A percentile compares a stretch with the other conserved stretches of the same genome.
These are phyloP conservation scores for Eucera pruinosa DNA, from an alignment of 2,888 invertebrate genomes.

Conservation along the genomic window DNA sequence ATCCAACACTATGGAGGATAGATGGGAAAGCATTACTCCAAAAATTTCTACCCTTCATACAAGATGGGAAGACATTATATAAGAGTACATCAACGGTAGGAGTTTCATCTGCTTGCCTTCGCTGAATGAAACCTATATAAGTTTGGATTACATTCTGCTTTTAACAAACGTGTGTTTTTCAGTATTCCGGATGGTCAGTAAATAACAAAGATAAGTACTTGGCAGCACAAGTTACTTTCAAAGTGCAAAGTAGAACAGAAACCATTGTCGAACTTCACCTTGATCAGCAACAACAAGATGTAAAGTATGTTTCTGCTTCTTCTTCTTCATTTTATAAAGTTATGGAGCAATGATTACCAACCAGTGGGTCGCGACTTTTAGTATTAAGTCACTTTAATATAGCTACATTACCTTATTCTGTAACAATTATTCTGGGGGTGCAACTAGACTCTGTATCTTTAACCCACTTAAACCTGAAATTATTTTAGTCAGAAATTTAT, in stretches of 20 bases:
- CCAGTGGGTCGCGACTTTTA: too few relatives aligned
- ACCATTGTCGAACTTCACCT: slow-evolving; percentile 85
- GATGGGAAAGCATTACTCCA: slow-evolving; percentile 87
- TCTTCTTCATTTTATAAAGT: background rate
- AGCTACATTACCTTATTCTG: too few relatives aligned
- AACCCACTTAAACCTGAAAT: too few relatives aligned
- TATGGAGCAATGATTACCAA: too few relatives aligned
- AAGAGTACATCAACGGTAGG: slow-evolving; percentile 86
- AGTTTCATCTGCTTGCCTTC: background rate
- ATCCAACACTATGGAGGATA: slow-evolving; percentile 87
- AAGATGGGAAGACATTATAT: slow-evolving; percentile 85
- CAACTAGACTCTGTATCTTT: too few relatives aligned
- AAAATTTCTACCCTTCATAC: slow-evolving; percentile 86
- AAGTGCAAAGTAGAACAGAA: slow-evolving; percentile 85
- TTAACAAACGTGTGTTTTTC: slow-evolving; percentile 55
- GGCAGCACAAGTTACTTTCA: slow-evolving; percentile 84
- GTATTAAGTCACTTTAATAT: too few relatives aligned
- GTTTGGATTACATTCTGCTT: background rate
- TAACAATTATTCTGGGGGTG: too few relatives aligned
- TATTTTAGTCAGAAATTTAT: too few relatives aligned
- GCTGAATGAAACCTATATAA: background rate
- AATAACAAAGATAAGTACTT: slow-evolving; percentile 85
- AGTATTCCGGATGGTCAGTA: slow-evolving; percentile 86
- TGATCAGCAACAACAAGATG: slow-evolving; percentile 79
- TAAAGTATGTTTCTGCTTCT: slow-evolving; percentile 77